Evolutionary conservation across 2,888 invertebrate species (phyloP).

Genomic region (Troides helena): DNA sequence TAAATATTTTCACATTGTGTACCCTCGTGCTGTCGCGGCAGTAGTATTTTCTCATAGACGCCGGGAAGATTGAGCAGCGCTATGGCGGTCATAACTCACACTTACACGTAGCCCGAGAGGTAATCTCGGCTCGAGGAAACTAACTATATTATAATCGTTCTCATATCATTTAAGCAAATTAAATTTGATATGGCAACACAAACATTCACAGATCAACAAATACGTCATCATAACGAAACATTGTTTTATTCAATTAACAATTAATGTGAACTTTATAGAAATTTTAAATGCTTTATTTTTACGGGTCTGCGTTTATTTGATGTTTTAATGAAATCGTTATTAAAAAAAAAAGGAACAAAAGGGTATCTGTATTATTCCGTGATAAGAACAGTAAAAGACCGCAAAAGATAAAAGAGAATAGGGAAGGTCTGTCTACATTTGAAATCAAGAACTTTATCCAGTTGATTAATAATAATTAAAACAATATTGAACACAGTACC

Average conservation of each 20-base stretch:
- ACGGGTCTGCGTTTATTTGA: background rate
- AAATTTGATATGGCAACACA: background rate
- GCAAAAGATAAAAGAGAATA: background rate
- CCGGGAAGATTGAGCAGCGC: conserved; percentile 70
- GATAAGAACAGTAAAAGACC: background rate
- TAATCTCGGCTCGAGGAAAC: conserved; percentile 67
- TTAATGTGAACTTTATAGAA: background rate
- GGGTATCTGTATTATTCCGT: background rate
- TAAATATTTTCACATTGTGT: conserved; percentile 54
- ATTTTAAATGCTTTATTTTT: background rate
- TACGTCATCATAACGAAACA: background rate
- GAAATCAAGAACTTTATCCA: background rate
- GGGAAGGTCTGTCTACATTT: background rate
- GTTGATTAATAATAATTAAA: background rate
- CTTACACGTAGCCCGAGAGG: conserved; percentile 67
- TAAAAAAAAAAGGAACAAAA: background rate
- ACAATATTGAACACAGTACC: background rate
- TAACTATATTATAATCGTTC: conserved; percentile 29
- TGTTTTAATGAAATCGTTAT: background rate
- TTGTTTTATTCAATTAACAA: background rate
- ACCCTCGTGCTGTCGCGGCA: conserved; percentile 54
- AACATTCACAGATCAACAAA: background rate
- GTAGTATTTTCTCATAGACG: conserved; percentile 76
- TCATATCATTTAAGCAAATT: background rate
- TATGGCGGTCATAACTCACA: conserved; percentile 75